Evolutionary conservation across 2,888 invertebrate genomes (phyloP).

Genomic region (Congeria kusceri): DNA sequence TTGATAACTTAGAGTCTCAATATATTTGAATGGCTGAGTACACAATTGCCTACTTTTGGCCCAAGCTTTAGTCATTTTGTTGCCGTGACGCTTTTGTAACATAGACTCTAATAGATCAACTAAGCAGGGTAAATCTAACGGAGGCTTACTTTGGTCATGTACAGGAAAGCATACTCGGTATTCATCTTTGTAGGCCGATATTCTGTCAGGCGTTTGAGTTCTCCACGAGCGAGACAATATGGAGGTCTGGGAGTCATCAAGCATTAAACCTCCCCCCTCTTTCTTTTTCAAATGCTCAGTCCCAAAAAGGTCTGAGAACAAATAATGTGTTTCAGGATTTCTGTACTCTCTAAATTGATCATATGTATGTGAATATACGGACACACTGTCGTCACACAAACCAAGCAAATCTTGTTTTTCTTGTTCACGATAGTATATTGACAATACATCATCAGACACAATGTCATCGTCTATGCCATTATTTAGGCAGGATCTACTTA

Average conservation of each 20-base stretch:
- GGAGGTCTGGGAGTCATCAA: too few species aligned
- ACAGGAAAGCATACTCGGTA: slow-evolving; percentile 32
- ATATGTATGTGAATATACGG: too few species aligned
- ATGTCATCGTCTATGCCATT: slow-evolving; percentile 15
- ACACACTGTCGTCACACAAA: too few species aligned
- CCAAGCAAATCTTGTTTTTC: neutral
- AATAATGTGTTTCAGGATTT: too few species aligned
- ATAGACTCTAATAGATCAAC: slow-evolving; percentile 12
- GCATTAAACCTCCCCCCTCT: too few species aligned
- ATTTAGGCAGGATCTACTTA: neutral
- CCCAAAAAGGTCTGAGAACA: too few species aligned
- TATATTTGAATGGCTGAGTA: neutral
- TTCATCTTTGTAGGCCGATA: slow-evolving; percentile 33
- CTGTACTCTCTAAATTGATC: too few species aligned
- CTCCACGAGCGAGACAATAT: slow-evolving; percentile 14
- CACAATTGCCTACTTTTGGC: neutral
- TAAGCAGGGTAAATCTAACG: slow-evolving; percentile 32
- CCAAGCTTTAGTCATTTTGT: neutral
- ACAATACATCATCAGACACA: slow-evolving; percentile 1
- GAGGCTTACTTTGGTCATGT: slow-evolving; percentile 3
- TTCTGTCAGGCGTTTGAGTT: slow-evolving; percentile 13
- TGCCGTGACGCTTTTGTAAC: neutral
- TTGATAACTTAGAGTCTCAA: slow-evolving; percentile 5
- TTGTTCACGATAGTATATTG: neutral
- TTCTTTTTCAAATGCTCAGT: too few species aligned